phyloP scores from a whole-genome alignment of 1,140 invertebrate genomes.

The Drosophila busckii region DNA sequence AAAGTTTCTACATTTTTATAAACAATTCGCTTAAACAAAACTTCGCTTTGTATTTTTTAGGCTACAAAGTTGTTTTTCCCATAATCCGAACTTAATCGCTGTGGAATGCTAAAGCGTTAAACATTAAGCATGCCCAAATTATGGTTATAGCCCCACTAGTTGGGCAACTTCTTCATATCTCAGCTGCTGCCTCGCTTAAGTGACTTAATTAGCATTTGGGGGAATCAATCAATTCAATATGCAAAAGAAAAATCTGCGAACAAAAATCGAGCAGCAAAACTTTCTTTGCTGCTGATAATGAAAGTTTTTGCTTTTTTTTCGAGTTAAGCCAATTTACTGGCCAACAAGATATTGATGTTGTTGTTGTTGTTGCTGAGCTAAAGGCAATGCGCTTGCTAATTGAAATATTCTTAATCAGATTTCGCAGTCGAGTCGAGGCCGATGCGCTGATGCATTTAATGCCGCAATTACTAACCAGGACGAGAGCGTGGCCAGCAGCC shows the following conservation, averaged over 20 bases:
- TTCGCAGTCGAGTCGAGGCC: too few relatives aligned
- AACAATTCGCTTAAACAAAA: too few relatives aligned
- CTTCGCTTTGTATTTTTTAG: too few relatives aligned
- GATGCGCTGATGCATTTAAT: slow-evolving; percentile 61
- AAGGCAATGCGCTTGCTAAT: slow-evolving; percentile 54
- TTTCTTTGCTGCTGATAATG: slow-evolving; percentile 25
- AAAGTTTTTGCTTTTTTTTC: slow-evolving; percentile 18
- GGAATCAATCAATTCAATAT: slow-evolving; percentile 57
- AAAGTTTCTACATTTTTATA: too few relatives aligned
- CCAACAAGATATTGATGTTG: too few relatives aligned
- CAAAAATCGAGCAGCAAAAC: slow-evolving; percentile 5
- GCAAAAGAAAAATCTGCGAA: slow-evolving; percentile 10
- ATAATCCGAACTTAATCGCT: too few relatives aligned
- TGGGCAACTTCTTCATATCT: too few relatives aligned
- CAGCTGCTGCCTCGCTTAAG: slow-evolving; percentile 16
- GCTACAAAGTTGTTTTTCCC: too few relatives aligned
- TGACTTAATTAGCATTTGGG: slow-evolving; percentile 72
- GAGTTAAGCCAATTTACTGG: too few relatives aligned
- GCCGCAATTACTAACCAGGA: slow-evolving; percentile 57
- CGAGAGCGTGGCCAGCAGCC: slow-evolving; percentile 5
- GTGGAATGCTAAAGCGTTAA: too few relatives aligned
- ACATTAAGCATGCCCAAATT: too few relatives aligned
- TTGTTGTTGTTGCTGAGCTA: slow-evolving; percentile 1
- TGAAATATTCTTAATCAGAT: slow-evolving; percentile 77
- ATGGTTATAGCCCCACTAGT: too few relatives aligned